Evolutionary conservation across 2,113 vertebrate species (phyloP).

Genomic region (Spizaetus ornatus): DNA sequence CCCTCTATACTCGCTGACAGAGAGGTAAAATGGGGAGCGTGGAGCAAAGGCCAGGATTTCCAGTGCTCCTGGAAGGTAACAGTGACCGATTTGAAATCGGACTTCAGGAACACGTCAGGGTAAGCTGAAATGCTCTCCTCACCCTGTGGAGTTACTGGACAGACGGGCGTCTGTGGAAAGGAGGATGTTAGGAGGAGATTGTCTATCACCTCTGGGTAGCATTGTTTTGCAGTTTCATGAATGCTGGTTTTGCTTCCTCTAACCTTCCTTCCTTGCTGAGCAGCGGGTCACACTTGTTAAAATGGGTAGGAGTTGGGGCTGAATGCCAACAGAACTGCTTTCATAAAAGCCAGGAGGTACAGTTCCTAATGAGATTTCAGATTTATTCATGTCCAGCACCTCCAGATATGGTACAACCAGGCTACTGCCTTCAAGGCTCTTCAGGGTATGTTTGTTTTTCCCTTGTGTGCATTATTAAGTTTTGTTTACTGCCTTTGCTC

Average conservation of each 20-base stretch:
- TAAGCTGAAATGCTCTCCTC: not conserved
- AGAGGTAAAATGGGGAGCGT: not conserved
- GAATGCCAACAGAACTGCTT: not conserved
- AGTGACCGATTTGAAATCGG: not conserved
- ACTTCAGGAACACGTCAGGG: not conserved
- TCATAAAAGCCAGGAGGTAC: not conserved
- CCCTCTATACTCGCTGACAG: not conserved
- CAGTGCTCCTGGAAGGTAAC: not conserved
- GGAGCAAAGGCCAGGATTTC: not conserved
- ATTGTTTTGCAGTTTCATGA: not conserved
- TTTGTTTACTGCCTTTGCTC: not conserved
- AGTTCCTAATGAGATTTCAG: not conserved
- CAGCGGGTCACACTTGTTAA: fast-evolving
- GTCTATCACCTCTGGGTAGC: not conserved
- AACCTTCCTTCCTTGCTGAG: not conserved
- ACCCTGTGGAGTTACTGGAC: not conserved
- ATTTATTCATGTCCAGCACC: not conserved
- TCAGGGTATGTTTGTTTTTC: not conserved
- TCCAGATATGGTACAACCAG: fast-evolving
- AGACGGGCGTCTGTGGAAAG: not conserved
- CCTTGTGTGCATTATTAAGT: not conserved
- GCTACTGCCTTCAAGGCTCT: not conserved
- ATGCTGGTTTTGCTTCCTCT: not conserved
- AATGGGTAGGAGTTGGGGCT: not conserved
- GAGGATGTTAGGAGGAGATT: not conserved